A percentile compares a stretch with the other conserved stretches of the same genome.
Conservation (phyloP, 2,888 invertebrate species). For the Papilio elwesi region DNA sequence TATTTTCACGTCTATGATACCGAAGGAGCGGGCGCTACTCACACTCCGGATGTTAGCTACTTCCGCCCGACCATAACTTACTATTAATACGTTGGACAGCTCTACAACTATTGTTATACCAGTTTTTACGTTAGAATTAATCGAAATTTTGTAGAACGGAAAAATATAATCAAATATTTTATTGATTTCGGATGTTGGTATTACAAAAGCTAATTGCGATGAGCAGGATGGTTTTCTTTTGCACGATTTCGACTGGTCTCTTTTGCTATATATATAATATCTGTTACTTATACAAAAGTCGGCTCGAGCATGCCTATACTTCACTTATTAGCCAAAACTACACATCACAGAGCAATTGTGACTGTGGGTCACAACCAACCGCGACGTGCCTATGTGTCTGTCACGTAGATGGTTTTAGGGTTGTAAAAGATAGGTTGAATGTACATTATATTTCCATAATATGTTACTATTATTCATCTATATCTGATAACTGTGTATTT, state of each 20-base stretch:
- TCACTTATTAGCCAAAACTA: no score
- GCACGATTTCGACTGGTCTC: neutral
- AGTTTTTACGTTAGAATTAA: neutral
- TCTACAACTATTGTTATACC: conserved; percentile 7
- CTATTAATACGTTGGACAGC: conserved; percentile 5
- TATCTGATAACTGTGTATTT: no score
- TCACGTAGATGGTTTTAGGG: no score
- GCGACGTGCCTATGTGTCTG: no score
- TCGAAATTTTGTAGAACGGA: neutral
- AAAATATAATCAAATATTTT: conserved; percentile 15
- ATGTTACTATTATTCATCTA: no score
- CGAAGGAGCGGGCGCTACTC: conserved; percentile 16
- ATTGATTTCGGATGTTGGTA: conserved; percentile 18
- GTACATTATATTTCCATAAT: no score
- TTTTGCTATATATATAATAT: no score
- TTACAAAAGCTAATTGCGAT: neutral
- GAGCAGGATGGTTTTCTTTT: conserved; percentile 11
- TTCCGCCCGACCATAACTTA: conserved; percentile 20
- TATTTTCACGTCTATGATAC: conserved; percentile 35
- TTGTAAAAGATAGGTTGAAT: no score
- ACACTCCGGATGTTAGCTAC: conserved; percentile 29
- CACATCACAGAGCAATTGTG: no score
- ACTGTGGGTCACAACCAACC: no score
- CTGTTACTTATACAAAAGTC: no score
- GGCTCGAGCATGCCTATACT: no score